phyloP scores from a whole-genome alignment of 2,888 invertebrate genomes.

The Physocephala rufipes region DNA sequence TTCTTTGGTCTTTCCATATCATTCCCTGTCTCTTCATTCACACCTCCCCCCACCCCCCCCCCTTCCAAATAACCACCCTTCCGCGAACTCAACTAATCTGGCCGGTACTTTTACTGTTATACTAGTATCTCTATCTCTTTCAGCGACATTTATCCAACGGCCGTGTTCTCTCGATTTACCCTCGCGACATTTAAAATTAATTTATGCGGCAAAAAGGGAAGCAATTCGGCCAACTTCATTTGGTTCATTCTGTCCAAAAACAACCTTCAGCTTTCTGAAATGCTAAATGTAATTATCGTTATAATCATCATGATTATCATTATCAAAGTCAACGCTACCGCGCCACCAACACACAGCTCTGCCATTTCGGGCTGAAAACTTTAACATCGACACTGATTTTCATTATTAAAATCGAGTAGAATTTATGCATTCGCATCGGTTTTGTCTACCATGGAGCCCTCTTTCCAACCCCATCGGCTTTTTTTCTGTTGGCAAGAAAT shows the following conservation, averaged over 20 bases:
- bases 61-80: too few relatives aligned
- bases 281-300: background rate
- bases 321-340: background rate
- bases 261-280: background rate
- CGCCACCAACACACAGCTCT: background rate
- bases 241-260: too few relatives aligned
- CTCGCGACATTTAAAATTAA: conserved; percentile 33
- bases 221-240: background rate
- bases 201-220: conserved; percentile 29
- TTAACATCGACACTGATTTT: conserved; percentile 30
- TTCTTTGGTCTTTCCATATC: background rate
- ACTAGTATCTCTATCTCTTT: too few relatives aligned
- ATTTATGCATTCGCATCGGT: conserved; percentile 20
- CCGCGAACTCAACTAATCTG: too few relatives aligned
- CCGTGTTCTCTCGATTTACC: background rate
- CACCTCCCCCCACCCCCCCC: too few relatives aligned
- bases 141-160: background rate
- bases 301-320: conserved; percentile 1
- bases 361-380: conserved; percentile 8
- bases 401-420: conserved; percentile 35
- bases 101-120: too few relatives aligned
- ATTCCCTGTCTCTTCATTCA: too few relatives aligned
- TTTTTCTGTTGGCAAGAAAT: background rate
- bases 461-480: background rate
- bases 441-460: background rate